Conservation (phyloP, 2,113 vertebrate genomes). For the Macaca fascicularis region DNA sequence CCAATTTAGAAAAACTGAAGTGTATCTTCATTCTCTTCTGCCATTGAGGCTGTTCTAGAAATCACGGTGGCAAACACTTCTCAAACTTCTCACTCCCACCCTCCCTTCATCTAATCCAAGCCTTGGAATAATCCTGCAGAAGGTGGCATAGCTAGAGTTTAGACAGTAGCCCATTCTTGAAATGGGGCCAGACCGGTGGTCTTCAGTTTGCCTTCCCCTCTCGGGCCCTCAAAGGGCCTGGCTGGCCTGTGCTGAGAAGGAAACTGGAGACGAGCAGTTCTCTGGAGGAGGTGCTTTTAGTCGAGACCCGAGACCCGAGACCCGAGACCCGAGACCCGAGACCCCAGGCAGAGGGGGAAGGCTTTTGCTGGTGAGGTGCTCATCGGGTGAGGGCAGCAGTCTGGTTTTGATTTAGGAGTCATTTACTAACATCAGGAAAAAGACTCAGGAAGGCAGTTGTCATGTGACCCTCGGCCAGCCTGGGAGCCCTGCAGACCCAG, state of each 20-base stretch:
- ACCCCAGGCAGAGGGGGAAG: not conserved
- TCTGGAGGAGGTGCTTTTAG: not conserved
- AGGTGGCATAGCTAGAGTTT: rapidly evolving
- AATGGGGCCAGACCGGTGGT: rapidly evolving
- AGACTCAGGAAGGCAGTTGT: not conserved
- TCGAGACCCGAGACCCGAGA: not conserved
- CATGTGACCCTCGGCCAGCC: not conserved
- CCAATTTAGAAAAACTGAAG: not conserved
- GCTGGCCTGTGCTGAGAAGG: not conserved
- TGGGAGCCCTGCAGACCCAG: not conserved
- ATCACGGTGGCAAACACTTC: not conserved
- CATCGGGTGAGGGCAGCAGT: not conserved
- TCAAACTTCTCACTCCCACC: not conserved
- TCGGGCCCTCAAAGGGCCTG: not conserved
- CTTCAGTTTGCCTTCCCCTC: not conserved
- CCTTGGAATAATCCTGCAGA: not conserved
- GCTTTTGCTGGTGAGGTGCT: not conserved
- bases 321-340: rapidly evolving
- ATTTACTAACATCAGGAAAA: not conserved
- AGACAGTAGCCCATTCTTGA: not conserved
- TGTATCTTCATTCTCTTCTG: not conserved
- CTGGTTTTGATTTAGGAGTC: constrained; percentile 66
- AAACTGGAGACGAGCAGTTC: not conserved
- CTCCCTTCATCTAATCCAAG: rapidly evolving
- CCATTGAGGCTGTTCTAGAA: not conserved